Base-by-base conservation (phyloP, 2,797 vertebrate species). In the Cheirogaleus major region DNA sequence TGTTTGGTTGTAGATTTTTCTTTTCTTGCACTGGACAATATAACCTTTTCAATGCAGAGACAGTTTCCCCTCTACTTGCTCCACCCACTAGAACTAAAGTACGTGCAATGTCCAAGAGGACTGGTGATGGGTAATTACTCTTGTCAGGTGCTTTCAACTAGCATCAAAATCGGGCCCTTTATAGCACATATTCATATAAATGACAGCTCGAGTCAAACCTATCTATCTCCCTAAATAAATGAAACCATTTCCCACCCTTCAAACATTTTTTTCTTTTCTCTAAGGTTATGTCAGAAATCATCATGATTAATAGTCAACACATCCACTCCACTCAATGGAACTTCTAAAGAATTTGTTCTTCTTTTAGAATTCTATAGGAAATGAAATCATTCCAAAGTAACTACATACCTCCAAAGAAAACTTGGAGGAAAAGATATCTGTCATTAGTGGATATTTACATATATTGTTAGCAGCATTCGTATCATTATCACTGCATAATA, bases 181-280 rank as follows among this genome's bases (percentile, higher is more conserved):
- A 98, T 98, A 98, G 96, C 95, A 98, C 75, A 96, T 93, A 98
- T 98, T 98, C 97, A 98, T 98, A 98, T 86, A 98, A 91, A 95
- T 97, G 98, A 98, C 98, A 98, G 94, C 89, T 97, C 95, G 87
- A 98, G 97, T 98, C 98, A 98, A 98, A 97, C 30, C 95, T 92
- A 98, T 98, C 98, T 95, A 96, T 98, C 97, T 98, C 97, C 69
- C 75, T 98, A 97, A 98, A 97, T 89, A 97, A 91, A 98, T 96
- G 93, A 97, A 98, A 98, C 84, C 94, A 90, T 97, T 98, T 98
- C 95, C 90, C 84, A 97, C 97, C 94, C 93, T 98, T 98, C 98
- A 97, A 98, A 97, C 93, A 96, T 97, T 96, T 91, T 95, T 97
- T 98, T 98, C 90, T 97, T 43, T 98, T 98, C 97, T 98, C 85